A percentile compares a stretch with the other conserved stretches of the same genome.
Conservation (phyloP, 2,888 invertebrate genomes). For the Lasioglossum zephyrum region DNA sequence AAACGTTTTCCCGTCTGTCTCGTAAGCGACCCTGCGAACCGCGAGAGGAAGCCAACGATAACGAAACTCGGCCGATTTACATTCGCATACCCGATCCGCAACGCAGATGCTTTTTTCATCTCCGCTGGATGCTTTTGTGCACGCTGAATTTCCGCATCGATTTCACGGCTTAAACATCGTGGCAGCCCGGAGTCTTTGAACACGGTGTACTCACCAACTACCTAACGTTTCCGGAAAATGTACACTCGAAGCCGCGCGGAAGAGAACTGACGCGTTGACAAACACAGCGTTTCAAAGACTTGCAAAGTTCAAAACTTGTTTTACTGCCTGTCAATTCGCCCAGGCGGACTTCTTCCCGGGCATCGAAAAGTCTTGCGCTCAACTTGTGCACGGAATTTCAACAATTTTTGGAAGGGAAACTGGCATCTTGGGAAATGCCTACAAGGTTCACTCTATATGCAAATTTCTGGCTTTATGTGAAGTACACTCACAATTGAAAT, state of each 20-base stretch:
- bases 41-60: conserved; percentile 10
- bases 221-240: not conserved
- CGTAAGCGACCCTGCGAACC: not conserved
- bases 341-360: not conserved
- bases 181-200: not conserved
- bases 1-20: not conserved
- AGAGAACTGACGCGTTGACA: not conserved
- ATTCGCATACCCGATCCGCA: conserved; percentile 1
- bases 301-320: not conserved
- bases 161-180: not conserved
- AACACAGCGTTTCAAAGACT: not conserved
- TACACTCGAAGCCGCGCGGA: not conserved
- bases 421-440: not conserved
- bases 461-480: not conserved
- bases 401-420: not conserved
- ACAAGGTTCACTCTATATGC: not conserved
- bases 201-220: not conserved
- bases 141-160: not conserved
- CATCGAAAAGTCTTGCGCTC: not conserved
- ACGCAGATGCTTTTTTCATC: not conserved
- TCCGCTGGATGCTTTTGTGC: conserved; percentile 15
- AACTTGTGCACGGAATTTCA: not conserved
- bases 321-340: not conserved
- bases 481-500: not conserved
- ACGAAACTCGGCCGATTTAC: conserved; percentile 1